These are phyloP conservation scores for Agriopis marginaria DNA, from an alignment of 2,888 invertebrate genomes.

Conservation along the genomic window DNA sequence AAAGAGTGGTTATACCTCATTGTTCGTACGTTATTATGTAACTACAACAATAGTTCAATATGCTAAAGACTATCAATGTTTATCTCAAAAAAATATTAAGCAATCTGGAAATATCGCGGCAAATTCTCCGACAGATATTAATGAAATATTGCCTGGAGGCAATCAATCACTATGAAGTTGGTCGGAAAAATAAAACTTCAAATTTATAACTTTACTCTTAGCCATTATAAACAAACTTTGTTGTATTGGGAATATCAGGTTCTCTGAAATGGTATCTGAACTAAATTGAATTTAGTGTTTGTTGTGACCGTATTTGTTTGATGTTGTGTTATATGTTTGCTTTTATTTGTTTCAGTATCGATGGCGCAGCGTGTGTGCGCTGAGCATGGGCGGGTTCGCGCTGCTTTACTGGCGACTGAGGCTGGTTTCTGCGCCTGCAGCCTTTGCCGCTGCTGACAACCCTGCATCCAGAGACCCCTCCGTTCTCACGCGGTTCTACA, in stretches of 20 bases:
- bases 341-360: conserved; percentile 88
- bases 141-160: conserved; percentile 75
- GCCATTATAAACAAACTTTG: conserved; percentile 55
- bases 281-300: conserved; percentile 35
- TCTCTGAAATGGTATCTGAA: conserved; percentile 27
- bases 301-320: conserved; percentile 21
- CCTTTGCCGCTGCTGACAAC: conserved; percentile 98
- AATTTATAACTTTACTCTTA: conserved; percentile 56
- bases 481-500: conserved; percentile 92
- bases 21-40: neutral
- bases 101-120: conserved; percentile 57
- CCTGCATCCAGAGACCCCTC: conserved; percentile 96
- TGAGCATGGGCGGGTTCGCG: conserved; percentile 89
- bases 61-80: conserved; percentile 43
- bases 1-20: too few relatives aligned
- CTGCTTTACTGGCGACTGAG: conserved; percentile 92
- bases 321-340: conserved; percentile 7
- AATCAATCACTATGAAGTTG: conserved; percentile 76
- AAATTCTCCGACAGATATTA: conserved; percentile 81
- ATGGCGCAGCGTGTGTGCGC: conserved; percentile 89
- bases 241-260: conserved; percentile 50
- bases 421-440: conserved; percentile 90
- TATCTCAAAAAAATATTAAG: conserved; percentile 55
- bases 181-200: conserved; percentile 60
- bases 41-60: conserved; percentile 22